Conservation (phyloP, 2,888 invertebrate species). For the Trilocha varians region DNA sequence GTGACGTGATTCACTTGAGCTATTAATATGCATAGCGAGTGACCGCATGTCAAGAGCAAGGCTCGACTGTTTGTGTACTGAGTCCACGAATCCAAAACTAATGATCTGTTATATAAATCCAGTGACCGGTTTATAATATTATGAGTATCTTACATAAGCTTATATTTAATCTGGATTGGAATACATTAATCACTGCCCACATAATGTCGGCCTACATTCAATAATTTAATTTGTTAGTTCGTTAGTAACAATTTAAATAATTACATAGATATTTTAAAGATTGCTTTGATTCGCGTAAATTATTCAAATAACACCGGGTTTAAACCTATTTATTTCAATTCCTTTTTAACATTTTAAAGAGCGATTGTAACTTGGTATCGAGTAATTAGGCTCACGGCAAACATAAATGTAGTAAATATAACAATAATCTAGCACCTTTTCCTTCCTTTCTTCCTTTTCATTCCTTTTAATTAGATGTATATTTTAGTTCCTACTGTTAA, state of each 20-base stretch:
- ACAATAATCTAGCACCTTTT: too few species aligned
- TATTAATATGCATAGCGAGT: constrained; percentile 70
- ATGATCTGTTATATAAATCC: constrained; percentile 36
- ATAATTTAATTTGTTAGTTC: neutral
- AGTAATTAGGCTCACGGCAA: too few species aligned
- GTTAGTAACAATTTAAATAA: neutral
- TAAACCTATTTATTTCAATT: too few species aligned
- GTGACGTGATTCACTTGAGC: constrained; percentile 61
- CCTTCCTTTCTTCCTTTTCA: too few species aligned
- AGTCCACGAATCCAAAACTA: constrained; percentile 19
- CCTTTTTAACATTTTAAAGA: too few species aligned
- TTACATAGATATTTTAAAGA: too few species aligned
- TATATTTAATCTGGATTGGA: neutral
- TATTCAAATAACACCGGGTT: too few species aligned
- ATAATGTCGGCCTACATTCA: neutral
- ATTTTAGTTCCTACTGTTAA: too few species aligned
- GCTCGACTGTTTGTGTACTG: constrained; percentile 36
- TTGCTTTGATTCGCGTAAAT: too few species aligned
- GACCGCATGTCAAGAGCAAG: constrained; percentile 69
- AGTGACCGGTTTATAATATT: constrained; percentile 13
- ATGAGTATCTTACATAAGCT: neutral
- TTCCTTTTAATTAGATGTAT: too few species aligned
- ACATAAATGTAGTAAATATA: too few species aligned
- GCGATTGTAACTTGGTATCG: too few species aligned
- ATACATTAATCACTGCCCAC: neutral